phyloP scores from a whole-genome alignment of 2,888 invertebrate genomes.

The Macaria liturata region DNA sequence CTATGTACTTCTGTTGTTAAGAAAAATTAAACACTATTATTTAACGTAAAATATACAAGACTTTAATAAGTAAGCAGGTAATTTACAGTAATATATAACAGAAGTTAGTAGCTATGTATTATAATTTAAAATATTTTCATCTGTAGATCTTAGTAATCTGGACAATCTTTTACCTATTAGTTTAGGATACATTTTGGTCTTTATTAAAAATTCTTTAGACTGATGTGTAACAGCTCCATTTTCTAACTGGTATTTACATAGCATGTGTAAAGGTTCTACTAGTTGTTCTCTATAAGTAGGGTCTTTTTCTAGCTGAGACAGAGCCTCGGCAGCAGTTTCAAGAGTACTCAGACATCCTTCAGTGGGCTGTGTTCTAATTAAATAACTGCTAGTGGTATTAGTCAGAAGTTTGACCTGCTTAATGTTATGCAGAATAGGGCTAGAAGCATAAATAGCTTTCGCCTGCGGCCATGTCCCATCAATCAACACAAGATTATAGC shows the following conservation, averaged over 20 bases:
- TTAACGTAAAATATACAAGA: too few relatives aligned
- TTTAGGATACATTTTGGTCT: slow-evolving; percentile 91
- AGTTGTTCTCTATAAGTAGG: slow-evolving; percentile 86
- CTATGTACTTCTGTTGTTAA: too few relatives aligned
- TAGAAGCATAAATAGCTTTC: slow-evolving; percentile 94
- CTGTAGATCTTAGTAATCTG: slow-evolving; percentile 66
- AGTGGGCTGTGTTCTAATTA: slow-evolving; percentile 96
- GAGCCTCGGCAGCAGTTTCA: slow-evolving; percentile 92
- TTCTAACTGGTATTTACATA: slow-evolving; percentile 93
- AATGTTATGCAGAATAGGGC: slow-evolving; percentile 88
- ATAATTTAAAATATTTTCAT: slow-evolving; percentile 45
- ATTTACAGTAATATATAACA: too few relatives aligned
- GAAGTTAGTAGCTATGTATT: too few relatives aligned
- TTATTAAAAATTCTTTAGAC: slow-evolving; percentile 94
- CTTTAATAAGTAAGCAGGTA: too few relatives aligned
- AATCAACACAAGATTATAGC: slow-evolving; percentile 91
- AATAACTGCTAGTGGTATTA: slow-evolving; percentile 91
- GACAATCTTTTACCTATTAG: slow-evolving; percentile 89
- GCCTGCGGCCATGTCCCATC: slow-evolving; percentile 99
- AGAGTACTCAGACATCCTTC: slow-evolving; percentile 96
- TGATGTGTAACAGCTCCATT: slow-evolving; percentile 97
- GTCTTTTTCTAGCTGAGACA: slow-evolving; percentile 90
- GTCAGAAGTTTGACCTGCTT: slow-evolving; percentile 92
- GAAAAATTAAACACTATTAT: too few relatives aligned
- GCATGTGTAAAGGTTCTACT: slow-evolving; percentile 89